A percentile compares a stretch with the other conserved stretches of the same genome.
Evolutionary conservation across 2,113 vertebrate species (phyloP).

Genomic region (Melanerpes formicivorus): DNA sequence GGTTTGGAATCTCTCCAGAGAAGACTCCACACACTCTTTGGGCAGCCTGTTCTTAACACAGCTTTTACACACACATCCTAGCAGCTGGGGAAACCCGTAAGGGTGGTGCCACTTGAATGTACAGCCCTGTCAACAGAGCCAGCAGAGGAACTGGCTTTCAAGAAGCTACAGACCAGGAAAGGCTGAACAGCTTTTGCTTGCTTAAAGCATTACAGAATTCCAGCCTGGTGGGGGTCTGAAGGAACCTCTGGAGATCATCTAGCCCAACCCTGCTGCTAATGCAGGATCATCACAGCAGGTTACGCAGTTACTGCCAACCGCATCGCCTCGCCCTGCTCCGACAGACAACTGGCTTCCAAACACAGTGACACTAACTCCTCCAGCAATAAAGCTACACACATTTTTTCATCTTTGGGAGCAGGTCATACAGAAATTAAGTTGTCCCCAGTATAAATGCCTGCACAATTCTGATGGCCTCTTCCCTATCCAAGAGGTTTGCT

Average conservation of each 20-base stretch:
- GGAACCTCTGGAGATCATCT: not conserved
- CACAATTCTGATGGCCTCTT: no score
- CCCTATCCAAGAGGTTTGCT: not conserved
- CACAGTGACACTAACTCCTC: not conserved
- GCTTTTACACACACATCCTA: not conserved
- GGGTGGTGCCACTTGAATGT: not conserved
- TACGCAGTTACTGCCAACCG: no score
- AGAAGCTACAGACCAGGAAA: not conserved
- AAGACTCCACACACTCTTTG: no score
- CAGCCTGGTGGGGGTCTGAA: not conserved
- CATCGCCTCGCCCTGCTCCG: not conserved
- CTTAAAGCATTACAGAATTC: not conserved
- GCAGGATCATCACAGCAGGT: not conserved
- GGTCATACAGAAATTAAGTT: not conserved
- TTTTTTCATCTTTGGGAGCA: not conserved
- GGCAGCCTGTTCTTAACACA: not conserved
- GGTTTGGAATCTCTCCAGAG: no score
- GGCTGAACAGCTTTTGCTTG: not conserved
- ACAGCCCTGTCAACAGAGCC: not conserved
- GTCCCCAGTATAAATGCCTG: not conserved
- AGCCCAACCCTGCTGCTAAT: not conserved
- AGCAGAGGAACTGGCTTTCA: not conserved
- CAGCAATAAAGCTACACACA: rapidly evolving
- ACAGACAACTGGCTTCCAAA: not conserved
- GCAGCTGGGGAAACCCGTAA: not conserved